Conservation (phyloP, 1,140 invertebrate species). For the Phortica variegata region DNA sequence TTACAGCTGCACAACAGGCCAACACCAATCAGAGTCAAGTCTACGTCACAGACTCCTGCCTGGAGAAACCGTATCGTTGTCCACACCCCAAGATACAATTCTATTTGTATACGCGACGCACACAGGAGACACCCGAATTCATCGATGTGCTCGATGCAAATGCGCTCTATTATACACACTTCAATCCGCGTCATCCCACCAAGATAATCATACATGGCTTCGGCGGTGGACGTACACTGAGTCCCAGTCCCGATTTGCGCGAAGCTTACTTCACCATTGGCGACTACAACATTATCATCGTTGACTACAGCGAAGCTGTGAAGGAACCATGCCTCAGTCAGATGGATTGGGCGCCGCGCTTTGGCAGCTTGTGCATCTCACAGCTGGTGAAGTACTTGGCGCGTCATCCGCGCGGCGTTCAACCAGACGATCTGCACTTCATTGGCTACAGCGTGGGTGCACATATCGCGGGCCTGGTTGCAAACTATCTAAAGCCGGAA, state of each 20-base stretch:
- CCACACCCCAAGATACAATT: slow-evolving; percentile 81
- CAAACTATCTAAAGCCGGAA: slow-evolving; percentile 69
- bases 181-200: slow-evolving; percentile 72
- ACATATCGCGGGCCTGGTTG: slow-evolving; percentile 79
- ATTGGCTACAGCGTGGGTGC: slow-evolving; percentile 84
- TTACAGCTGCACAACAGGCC: slow-evolving; percentile 38
- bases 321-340: slow-evolving; percentile 78
- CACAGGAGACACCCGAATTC: slow-evolving; percentile 71
- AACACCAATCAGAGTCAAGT: slow-evolving; percentile 56
- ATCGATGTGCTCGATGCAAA: slow-evolving; percentile 69
- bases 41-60: slow-evolving; percentile 77
- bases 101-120: slow-evolving; percentile 78
- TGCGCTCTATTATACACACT: slow-evolving; percentile 70
- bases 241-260: slow-evolving; percentile 78
- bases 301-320: slow-evolving; percentile 80
- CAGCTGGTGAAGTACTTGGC: slow-evolving; percentile 77
- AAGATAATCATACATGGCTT: slow-evolving; percentile 84
- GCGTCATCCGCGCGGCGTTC: slow-evolving; percentile 72
- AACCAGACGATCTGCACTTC: slow-evolving; percentile 73
- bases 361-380: slow-evolving; percentile 77
- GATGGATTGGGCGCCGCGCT: slow-evolving; percentile 82
- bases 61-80: slow-evolving; percentile 76
- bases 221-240: slow-evolving; percentile 73
- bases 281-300: slow-evolving; percentile 83
- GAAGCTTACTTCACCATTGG: slow-evolving; percentile 77